Conservation (phyloP, 2,113 vertebrate species). For the Sphaerodactylus townsendi region DNA sequence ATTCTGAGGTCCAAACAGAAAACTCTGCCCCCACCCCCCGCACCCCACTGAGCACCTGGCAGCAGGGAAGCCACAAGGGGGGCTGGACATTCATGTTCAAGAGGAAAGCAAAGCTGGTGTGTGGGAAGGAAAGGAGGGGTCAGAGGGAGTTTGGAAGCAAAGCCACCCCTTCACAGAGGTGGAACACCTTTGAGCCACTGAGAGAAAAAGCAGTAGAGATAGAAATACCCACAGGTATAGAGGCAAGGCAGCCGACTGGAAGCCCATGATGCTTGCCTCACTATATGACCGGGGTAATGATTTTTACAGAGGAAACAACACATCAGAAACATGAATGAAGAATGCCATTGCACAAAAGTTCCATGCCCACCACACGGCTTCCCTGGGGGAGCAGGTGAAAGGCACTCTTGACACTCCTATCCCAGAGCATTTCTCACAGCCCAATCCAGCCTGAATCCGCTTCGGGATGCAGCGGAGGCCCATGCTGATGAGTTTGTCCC, state of each 20-base stretch:
- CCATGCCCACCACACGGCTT: neutral
- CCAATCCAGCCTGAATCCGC: too few relatives aligned
- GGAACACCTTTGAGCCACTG: neutral
- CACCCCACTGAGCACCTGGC: too few relatives aligned
- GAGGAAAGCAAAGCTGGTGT: neutral
- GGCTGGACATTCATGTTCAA: neutral
- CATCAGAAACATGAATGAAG: too few relatives aligned
- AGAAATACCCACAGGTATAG: too few relatives aligned
- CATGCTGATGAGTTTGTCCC: too few relatives aligned
- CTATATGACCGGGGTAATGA: neutral
- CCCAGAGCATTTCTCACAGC: neutral
- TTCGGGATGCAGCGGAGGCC: too few relatives aligned
- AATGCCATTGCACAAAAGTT: neutral
- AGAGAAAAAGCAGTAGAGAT: too few relatives aligned
- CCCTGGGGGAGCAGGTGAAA: too few relatives aligned
- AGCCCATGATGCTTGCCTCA: neutral
- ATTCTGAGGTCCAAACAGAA: neutral
- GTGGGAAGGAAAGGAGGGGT: too few relatives aligned
- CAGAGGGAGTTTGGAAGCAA: neutral
- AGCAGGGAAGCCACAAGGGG: too few relatives aligned
- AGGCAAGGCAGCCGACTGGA: too few relatives aligned
- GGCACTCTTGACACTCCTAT: too few relatives aligned
- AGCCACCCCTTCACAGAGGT: neutral
- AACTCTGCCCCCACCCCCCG: neutral
- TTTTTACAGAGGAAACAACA: neutral